These are phyloP conservation scores for Callyntrura guangdongensis DNA, from an alignment of 2,888 invertebrate genomes.

Conservation along the genomic window DNA sequence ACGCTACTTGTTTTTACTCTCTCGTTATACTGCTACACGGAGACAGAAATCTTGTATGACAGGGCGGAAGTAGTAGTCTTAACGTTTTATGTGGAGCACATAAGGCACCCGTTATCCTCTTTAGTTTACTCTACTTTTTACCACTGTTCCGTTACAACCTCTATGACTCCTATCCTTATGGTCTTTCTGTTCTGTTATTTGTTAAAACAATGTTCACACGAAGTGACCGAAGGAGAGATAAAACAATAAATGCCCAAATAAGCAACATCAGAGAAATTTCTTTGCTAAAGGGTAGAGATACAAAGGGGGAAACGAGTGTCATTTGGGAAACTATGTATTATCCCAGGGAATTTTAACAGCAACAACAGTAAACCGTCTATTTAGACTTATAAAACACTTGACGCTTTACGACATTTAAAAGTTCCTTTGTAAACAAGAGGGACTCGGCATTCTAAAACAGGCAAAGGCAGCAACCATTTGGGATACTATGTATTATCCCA, in stretches of 20 bases:
- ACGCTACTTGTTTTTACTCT: background rate
- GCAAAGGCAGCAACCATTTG: background rate
- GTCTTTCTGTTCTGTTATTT: background rate
- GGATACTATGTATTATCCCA: no score
- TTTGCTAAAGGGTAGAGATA: background rate
- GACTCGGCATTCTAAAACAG: background rate
- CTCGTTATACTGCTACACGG: slow-evolving; percentile 14
- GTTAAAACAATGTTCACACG: slow-evolving; percentile 14
- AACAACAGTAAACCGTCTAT: background rate
- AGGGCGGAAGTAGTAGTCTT: slow-evolving; percentile 9
- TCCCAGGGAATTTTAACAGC: no score
- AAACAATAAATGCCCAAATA: background rate
- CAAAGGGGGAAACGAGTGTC: background rate
- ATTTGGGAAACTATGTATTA: no score
- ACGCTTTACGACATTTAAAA: background rate
- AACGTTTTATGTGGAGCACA: background rate
- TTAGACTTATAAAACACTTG: background rate
- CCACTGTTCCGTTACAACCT: background rate
- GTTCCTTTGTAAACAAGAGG: background rate
- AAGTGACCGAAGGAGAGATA: slow-evolving; percentile 13
- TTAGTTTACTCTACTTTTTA: slow-evolving; percentile 5
- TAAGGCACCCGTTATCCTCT: background rate
- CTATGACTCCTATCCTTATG: background rate
- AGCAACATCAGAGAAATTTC: background rate
- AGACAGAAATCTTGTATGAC: slow-evolving; percentile 29